Evolutionary conservation across 2,888 invertebrate genomes (phyloP).

Genomic region (Mesodorylaimus sp.): DNA sequence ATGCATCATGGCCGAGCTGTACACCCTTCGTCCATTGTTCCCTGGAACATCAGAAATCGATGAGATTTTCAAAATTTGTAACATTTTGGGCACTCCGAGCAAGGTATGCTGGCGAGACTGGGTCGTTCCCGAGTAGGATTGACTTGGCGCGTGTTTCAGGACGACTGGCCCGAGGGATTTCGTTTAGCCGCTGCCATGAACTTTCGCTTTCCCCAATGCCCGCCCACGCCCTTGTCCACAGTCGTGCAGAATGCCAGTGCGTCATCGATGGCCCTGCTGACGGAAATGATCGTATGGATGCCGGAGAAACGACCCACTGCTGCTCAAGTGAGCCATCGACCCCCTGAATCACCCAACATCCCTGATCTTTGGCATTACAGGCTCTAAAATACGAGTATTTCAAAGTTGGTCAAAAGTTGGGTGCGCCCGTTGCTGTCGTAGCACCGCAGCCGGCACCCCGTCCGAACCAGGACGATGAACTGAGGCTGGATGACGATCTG

Average conservation of each 20-base stretch:
- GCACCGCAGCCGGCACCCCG: conserved; percentile 19
- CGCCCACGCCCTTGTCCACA: conserved; percentile 56
- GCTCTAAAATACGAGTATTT: conserved; percentile 50
- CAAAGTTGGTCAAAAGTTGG: conserved; percentile 44
- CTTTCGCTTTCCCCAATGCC: conserved; percentile 79
- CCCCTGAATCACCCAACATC: no score
- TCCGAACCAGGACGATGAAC: no score
- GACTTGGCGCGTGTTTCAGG: no score
- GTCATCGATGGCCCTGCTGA: conserved; percentile 61
- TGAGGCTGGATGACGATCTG: no score
- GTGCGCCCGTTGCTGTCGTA: conserved; percentile 32
- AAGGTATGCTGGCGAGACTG: no score
- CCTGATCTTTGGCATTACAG: no score
- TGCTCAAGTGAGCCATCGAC: conserved; percentile 33
- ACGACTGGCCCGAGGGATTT: conserved; percentile 85
- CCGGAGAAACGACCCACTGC: conserved; percentile 79
- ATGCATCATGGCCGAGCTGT: conserved; percentile 84
- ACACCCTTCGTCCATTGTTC: conserved; percentile 48
- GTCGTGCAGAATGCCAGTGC: conserved; percentile 62
- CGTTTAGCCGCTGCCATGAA: conserved; percentile 78
- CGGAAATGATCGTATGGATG: conserved; percentile 72
- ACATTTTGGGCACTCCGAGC: conserved; percentile 41
- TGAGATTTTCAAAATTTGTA: conserved; percentile 50
- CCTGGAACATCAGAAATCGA: conserved; percentile 52
- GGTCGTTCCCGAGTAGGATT: no score